phyloP scores from a whole-genome alignment of 2,797 vertebrate genomes.

The Staurois parvus region DNA sequence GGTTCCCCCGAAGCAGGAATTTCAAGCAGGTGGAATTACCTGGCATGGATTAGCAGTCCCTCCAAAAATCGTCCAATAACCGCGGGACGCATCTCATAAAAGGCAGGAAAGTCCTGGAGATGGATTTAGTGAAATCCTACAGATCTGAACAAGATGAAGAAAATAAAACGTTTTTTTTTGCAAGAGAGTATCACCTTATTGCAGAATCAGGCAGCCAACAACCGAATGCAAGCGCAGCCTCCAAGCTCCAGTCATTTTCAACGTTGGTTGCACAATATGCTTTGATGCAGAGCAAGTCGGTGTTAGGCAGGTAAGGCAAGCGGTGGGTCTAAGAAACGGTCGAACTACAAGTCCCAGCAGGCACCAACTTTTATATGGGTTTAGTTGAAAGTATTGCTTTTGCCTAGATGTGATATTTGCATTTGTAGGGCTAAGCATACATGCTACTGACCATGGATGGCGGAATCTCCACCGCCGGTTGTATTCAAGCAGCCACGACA shows the following conservation, averaged over 20 bases:
- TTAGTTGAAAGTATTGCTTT: too few species aligned
- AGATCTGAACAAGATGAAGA: constrained; percentile 22
- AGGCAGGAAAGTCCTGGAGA: neutral
- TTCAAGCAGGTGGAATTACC: neutral
- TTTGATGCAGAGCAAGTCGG: too few species aligned
- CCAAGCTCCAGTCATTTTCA: neutral
- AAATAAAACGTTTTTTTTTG: neutral
- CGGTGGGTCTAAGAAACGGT: too few species aligned
- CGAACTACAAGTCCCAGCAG: too few species aligned
- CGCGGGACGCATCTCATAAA: constrained; percentile 15
- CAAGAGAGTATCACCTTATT: constrained; percentile 9
- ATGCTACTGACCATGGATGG: too few species aligned
- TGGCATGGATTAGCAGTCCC: constrained; percentile 25
- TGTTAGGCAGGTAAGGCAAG: too few species aligned
- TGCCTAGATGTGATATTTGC: too few species aligned
- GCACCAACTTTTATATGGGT: too few species aligned
- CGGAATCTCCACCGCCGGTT: too few species aligned
- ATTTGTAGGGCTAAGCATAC: too few species aligned
- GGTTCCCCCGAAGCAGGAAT: constrained; percentile 39
- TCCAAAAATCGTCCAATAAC: constrained; percentile 15
- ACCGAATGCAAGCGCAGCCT: neutral
- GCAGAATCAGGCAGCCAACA: neutral
- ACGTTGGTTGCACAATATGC: neutral
- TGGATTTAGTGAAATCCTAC: neutral
- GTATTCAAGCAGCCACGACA: too few species aligned